Conservation (phyloP, 2,888 invertebrate genomes). For the Physocephala rufipes region DNA sequence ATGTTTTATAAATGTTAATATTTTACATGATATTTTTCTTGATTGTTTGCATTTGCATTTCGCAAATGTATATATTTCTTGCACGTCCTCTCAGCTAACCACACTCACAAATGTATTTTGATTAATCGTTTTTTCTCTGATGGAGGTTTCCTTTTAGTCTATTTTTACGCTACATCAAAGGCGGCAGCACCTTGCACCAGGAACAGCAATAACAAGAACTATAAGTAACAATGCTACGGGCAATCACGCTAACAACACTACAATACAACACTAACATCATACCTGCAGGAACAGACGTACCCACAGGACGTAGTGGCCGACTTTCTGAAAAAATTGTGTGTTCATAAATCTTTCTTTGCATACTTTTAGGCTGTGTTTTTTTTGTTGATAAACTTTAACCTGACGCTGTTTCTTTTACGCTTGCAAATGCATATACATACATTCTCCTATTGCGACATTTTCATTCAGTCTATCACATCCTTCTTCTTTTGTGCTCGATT, state of each 20-base stretch:
- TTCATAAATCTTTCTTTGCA: constrained; percentile 28
- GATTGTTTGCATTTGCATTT: no score
- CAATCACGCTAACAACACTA: background rate
- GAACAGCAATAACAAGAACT: background rate
- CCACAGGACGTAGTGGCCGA: background rate
- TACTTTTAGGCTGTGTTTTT: constrained; percentile 14
- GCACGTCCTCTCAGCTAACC: no score
- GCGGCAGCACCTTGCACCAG: no score
- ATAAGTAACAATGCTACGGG: background rate
- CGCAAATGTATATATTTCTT: no score
- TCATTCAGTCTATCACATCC: background rate
- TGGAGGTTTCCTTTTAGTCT: no score
- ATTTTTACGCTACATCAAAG: no score
- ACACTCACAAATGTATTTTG: no score
- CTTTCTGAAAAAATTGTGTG: background rate
- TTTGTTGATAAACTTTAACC: constrained; percentile 2
- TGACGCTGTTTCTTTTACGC: constrained; percentile 3
- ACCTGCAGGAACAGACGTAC: background rate
- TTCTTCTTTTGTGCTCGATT: no score
- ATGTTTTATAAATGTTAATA: no score
- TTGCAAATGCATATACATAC: background rate
- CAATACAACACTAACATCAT: background rate
- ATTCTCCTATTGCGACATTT: background rate
- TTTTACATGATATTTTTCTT: no score
- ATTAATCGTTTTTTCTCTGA: no score